These are phyloP conservation scores for Trilocha varians DNA, from an alignment of 2,888 invertebrate genomes.

Conservation along the genomic window DNA sequence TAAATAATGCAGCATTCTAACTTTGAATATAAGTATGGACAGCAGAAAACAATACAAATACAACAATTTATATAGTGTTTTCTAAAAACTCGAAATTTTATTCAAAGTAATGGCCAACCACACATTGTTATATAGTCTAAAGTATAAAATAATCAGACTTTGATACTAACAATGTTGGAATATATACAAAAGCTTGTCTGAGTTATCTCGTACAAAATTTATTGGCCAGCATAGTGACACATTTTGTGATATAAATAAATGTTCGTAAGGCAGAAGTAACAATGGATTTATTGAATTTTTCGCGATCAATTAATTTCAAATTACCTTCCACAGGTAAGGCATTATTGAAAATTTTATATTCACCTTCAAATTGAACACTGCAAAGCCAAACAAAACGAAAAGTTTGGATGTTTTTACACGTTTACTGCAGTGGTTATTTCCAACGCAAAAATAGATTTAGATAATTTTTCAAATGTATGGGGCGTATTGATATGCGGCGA, in stretches of 20 bases:
- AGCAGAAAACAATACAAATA: too few relatives aligned
- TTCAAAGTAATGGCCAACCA: too few relatives aligned
- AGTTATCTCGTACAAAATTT: neutral
- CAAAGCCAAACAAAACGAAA: neutral
- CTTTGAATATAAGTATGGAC: too few relatives aligned
- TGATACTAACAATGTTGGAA: neutral
- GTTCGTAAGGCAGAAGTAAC: neutral
- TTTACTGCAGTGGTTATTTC: neutral
- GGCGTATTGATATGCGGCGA: neutral
- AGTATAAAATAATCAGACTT: neutral
- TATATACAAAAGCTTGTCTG: too few relatives aligned
- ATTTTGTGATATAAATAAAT: neutral
- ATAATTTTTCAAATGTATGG: neutral
- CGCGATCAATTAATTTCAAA: neutral
- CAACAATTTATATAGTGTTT: too few relatives aligned
- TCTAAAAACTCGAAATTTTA: too few relatives aligned
- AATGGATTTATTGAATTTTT: neutral
- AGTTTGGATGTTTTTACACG: neutral
- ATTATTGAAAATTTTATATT: neutral
- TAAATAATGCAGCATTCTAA: too few relatives aligned
- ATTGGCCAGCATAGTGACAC: neutral
- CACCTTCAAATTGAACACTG: neutral
- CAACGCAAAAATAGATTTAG: neutral
- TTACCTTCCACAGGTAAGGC: neutral
- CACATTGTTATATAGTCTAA: neutral